These are phyloP conservation scores for Drosophila nigritarsus DNA, from an alignment of 2,888 invertebrate genomes.

Conservation along the genomic window DNA sequence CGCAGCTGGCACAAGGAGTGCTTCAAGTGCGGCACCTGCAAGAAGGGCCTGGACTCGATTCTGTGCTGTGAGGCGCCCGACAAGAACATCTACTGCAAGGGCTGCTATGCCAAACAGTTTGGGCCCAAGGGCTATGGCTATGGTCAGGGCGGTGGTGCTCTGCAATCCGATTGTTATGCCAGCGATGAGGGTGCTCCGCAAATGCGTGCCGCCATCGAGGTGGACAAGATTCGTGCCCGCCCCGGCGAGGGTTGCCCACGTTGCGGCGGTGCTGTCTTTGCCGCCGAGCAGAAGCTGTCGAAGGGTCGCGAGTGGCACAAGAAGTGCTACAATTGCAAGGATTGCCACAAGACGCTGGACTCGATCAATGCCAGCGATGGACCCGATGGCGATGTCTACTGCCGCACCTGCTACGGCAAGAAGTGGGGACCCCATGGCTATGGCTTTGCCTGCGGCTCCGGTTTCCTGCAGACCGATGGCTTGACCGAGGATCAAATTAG, in stretches of 20 bases:
- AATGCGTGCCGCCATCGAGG: slow-evolving; percentile 90
- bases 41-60: slow-evolving; percentile 94
- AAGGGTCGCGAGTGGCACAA: slow-evolving; percentile 96
- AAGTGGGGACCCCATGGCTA: slow-evolving; percentile 99
- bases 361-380: slow-evolving; percentile 98
- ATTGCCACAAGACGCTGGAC: slow-evolving; percentile 97
- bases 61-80: slow-evolving; percentile 97
- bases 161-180: slow-evolving; percentile 94
- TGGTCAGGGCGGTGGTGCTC: slow-evolving; percentile 97
- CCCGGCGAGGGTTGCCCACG: slow-evolving; percentile 95
- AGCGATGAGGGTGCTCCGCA: slow-evolving; percentile 86
- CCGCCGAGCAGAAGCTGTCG: slow-evolving; percentile 96
- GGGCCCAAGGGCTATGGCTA: slow-evolving; percentile 99
- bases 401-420: slow-evolving; percentile 98
- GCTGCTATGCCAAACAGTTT: slow-evolving; percentile 98
- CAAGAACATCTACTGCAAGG: slow-evolving; percentile 98
- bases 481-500: slow-evolving; percentile 94
- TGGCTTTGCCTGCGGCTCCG: slow-evolving; percentile 97
- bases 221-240: slow-evolving; percentile 91
- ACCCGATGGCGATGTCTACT: slow-evolving; percentile 96
- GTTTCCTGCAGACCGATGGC: slow-evolving; percentile 96
- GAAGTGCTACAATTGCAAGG: slow-evolving; percentile 96
- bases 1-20: slow-evolving; percentile 94
- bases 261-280: slow-evolving; percentile 95
- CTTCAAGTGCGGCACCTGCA: slow-evolving; percentile 95